A percentile compares a stretch with the other conserved stretches of the same genome.
These are phyloP conservation scores for Paramormyrops kingsleyae DNA, from an alignment of 2,113 vertebrate species.

Conservation along the genomic window DNA sequence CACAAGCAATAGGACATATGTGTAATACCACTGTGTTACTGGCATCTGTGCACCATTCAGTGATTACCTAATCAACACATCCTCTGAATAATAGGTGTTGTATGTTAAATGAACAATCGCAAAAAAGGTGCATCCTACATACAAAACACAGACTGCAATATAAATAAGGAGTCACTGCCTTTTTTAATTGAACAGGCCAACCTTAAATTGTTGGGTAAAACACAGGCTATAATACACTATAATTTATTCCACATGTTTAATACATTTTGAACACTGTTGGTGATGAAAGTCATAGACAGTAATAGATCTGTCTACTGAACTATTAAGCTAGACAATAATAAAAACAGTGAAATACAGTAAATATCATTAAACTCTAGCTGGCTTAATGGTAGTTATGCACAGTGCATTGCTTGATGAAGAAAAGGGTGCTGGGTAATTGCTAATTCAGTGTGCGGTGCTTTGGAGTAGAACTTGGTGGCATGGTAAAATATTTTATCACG, in stretches of 20 bases:
- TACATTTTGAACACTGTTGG: neutral
- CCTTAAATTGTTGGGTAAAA: neutral
- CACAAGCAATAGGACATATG: neutral
- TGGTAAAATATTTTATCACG: neutral
- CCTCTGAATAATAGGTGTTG: neutral
- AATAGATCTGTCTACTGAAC: neutral
- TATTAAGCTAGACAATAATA: constrained; percentile 1
- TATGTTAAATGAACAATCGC: neutral
- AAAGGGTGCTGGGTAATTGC: neutral
- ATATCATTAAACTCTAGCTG: neutral
- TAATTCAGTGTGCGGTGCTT: neutral
- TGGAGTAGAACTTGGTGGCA: neutral
- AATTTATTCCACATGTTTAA: neutral
- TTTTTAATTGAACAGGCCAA: neutral
- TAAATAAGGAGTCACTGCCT: neutral
- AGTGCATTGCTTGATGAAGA: neutral
- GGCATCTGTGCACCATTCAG: neutral
- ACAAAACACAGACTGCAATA: neutral
- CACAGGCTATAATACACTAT: neutral
- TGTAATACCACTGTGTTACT: neutral
- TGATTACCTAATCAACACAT: neutral
- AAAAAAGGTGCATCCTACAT: neutral
- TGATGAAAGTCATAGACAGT: neutral
- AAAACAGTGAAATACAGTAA: neutral
- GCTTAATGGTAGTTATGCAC: neutral